Evolutionary conservation across 1,140 invertebrate species (phyloP).

Genomic region (Phthorimaea operculella): DNA sequence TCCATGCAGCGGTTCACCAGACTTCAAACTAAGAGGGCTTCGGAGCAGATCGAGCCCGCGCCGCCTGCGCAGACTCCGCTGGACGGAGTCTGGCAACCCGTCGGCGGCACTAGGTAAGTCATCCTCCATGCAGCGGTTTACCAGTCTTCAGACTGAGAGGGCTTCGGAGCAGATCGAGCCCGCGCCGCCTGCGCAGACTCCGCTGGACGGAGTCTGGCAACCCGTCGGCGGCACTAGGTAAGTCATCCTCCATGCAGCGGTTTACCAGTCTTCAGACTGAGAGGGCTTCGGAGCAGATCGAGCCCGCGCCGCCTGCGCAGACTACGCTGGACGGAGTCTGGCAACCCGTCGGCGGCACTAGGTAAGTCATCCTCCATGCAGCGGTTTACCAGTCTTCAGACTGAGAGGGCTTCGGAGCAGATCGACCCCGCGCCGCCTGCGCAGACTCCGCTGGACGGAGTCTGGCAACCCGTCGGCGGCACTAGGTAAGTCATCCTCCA

Average conservation of each 20-base stretch:
- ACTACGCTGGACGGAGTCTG: constrained; percentile 58
- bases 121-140: too few relatives aligned
- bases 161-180: constrained; percentile 19
- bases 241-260: too few relatives aligned
- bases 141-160: too few relatives aligned
- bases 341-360: constrained; percentile 63
- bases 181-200: constrained; percentile 48
- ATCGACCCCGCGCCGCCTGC: constrained; percentile 43
- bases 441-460: constrained; percentile 53
- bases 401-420: not conserved
- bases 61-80: constrained; percentile 53
- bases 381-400: too few relatives aligned
- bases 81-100: constrained; percentile 63
- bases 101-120: constrained; percentile 57
- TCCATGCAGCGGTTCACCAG: too few relatives aligned
- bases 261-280: too few relatives aligned
- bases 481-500: constrained; percentile 42
- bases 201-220: constrained; percentile 62
- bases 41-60: constrained; percentile 24
- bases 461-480: constrained; percentile 63
- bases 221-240: constrained; percentile 62
- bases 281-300: constrained; percentile 5
- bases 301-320: constrained; percentile 48
- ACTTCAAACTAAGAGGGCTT: too few relatives aligned
- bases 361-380: too few relatives aligned